Evolutionary conservation across 2,888 invertebrate genomes (phyloP).

Genomic region (Pheosia gnoma): DNA sequence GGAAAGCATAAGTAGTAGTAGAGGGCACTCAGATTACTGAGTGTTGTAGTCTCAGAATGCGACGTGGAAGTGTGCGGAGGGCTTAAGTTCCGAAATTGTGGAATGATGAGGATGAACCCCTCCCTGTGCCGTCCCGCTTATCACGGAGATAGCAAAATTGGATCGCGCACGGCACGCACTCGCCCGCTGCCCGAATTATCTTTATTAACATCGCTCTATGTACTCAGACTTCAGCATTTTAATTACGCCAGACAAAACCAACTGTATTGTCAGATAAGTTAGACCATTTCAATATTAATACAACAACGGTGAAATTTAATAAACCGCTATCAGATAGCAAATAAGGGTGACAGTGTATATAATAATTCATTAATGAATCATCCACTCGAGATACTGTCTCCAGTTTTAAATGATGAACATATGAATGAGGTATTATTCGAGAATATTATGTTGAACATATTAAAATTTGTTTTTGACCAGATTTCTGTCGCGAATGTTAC

Average conservation of each 20-base stretch:
- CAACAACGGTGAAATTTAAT: slow-evolving; percentile 72
- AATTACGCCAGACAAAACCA: slow-evolving; percentile 63
- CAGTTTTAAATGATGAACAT: slow-evolving; percentile 28
- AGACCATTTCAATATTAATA: slow-evolving; percentile 60
- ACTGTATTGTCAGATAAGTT: slow-evolving; percentile 66
- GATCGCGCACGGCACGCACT: slow-evolving; percentile 65
- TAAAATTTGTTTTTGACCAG: neutral
- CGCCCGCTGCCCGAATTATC: slow-evolving; percentile 64
- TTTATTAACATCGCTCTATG: slow-evolving; percentile 68
- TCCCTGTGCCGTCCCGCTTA: slow-evolving; percentile 61
- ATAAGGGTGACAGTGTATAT: slow-evolving; percentile 59
- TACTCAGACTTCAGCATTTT: slow-evolving; percentile 63
- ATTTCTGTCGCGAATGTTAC: neutral
- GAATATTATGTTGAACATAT: neutral
- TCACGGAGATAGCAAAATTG: slow-evolving; percentile 73
- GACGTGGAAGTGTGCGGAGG: slow-evolving; percentile 30
- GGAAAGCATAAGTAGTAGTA: slow-evolving; percentile 37
- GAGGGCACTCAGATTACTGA: slow-evolving; percentile 24
- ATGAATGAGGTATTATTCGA: slow-evolving; percentile 19
- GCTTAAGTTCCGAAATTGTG: slow-evolving; percentile 55
- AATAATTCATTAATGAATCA: slow-evolving; percentile 69
- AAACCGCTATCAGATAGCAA: slow-evolving; percentile 70
- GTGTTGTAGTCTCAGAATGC: slow-evolving; percentile 21
- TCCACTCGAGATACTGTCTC: slow-evolving; percentile 54
- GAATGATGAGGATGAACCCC: slow-evolving; percentile 76